These are phyloP conservation scores for Drosophila murphyi DNA, from an alignment of 1,140 invertebrate genomes.

Conservation along the genomic window DNA sequence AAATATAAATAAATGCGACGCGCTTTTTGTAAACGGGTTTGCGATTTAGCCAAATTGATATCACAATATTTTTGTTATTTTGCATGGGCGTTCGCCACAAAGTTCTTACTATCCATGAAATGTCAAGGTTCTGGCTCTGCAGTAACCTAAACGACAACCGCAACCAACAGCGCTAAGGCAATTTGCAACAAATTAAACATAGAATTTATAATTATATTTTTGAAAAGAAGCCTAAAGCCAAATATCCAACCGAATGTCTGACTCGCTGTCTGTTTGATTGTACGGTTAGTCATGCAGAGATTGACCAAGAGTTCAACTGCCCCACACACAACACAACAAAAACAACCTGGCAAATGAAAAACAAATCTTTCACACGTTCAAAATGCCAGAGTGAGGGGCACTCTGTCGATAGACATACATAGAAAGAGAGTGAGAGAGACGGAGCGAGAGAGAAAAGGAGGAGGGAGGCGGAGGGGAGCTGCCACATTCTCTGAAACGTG, in stretches of 20 bases:
- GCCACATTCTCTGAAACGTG: conserved; percentile 21
- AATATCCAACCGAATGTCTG: conserved; percentile 23
- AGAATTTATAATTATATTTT: conserved; percentile 34
- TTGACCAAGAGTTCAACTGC: conserved; percentile 54
- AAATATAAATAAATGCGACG: conserved; percentile 23
- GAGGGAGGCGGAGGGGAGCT: background rate
- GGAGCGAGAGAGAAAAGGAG: background rate
- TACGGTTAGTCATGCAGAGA: conserved; percentile 42
- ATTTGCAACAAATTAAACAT: conserved; percentile 31
- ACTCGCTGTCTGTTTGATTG: conserved; percentile 9
- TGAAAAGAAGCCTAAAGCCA: conserved; percentile 35
- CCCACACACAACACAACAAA: conserved; percentile 30
- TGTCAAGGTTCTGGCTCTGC: conserved; percentile 55
- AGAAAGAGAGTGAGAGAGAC: background rate
- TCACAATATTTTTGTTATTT: conserved; percentile 48
- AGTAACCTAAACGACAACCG: conserved; percentile 8
- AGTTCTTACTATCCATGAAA: conserved; percentile 50
- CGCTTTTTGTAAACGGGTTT: conserved; percentile 36
- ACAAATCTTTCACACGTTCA: conserved; percentile 76
- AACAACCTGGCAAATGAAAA: conserved; percentile 48
- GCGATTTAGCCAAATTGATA: conserved; percentile 20
- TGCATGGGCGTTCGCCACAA: conserved; percentile 40
- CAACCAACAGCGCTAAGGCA: background rate
- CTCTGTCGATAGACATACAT: conserved; percentile 8
- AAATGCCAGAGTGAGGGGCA: conserved; percentile 23